phyloP scores from a whole-genome alignment of 2,797 vertebrate species.

The Lithobates sylvaticus region DNA sequence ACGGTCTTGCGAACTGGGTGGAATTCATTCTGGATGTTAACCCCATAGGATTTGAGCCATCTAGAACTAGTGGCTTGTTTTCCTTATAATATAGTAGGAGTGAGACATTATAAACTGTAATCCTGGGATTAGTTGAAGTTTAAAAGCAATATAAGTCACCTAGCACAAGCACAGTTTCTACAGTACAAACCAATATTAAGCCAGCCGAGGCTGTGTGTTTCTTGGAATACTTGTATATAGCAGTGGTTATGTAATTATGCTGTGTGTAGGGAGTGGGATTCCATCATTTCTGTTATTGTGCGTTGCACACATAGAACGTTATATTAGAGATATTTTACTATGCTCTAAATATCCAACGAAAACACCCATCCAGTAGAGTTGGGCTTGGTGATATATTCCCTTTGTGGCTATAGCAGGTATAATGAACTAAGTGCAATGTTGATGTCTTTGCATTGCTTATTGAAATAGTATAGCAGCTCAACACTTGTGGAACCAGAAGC shows the following conservation, averaged over 20 bases:
- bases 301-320: neutral
- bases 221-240: constrained; percentile 13
- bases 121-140: neutral
- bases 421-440: neutral
- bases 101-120: constrained; percentile 12
- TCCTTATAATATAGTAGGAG: neutral
- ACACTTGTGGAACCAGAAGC: neutral
- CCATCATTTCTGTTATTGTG: neutral
- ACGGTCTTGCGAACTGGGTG: constrained; percentile 11
- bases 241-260: neutral
- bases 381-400: neutral
- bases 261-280: too few species aligned
- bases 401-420: neutral
- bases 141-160: constrained; percentile 1
- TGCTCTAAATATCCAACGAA: neutral
- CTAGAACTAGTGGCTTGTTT: constrained; percentile 5
- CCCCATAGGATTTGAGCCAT: constrained; percentile 25
- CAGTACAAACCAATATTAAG: neutral
- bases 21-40: constrained; percentile 39
- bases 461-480: neutral
- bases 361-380: neutral
- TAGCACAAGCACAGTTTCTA: constrained; percentile 1
- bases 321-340: neutral
- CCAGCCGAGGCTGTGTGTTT: neutral
- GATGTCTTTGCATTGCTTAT: neutral